Evolutionary conservation across 2,113 vertebrate genomes (phyloP).

Genomic region (Casuarius casuarius): DNA sequence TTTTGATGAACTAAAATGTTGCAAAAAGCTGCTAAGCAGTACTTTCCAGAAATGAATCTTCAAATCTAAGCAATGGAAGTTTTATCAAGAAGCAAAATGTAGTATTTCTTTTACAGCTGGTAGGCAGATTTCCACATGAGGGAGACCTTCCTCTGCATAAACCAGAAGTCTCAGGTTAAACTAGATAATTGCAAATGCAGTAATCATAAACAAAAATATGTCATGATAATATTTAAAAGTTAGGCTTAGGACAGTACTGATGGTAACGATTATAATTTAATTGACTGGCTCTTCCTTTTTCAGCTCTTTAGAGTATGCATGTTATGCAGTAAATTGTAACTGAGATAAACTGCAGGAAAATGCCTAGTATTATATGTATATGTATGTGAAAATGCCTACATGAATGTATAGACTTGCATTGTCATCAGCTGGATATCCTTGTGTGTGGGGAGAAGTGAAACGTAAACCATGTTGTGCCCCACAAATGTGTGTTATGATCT

Average conservation of each 20-base stretch:
- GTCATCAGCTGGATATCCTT: not conserved
- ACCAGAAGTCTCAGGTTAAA: not conserved
- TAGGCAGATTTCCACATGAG: slow-evolving; percentile 49
- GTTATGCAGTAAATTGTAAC: not conserved
- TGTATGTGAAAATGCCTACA: not conserved
- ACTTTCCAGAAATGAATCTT: not conserved
- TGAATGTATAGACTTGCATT: not conserved
- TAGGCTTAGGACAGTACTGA: not conserved
- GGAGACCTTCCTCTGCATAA: slow-evolving; percentile 42
- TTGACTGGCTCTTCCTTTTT: not conserved
- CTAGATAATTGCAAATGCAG: not conserved
- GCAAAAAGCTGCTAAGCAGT: not conserved
- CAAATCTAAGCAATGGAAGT: not conserved
- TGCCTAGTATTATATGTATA: not conserved
- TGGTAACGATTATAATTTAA: not conserved
- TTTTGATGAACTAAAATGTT: not conserved
- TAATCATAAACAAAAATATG: not conserved
- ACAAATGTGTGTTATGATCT: not conserved
- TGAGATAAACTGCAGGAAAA: not conserved
- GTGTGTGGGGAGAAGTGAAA: not conserved
- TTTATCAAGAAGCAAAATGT: not conserved
- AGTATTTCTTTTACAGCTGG: not conserved
- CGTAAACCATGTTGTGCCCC: not conserved
- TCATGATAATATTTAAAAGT: not conserved
- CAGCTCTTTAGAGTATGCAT: not conserved